Percentiles rank a stretch among this genome's conserved stretches.
These are phyloP conservation scores for Brachycybe producta DNA, from an alignment of 2,888 invertebrate species.

Conservation along the genomic window DNA sequence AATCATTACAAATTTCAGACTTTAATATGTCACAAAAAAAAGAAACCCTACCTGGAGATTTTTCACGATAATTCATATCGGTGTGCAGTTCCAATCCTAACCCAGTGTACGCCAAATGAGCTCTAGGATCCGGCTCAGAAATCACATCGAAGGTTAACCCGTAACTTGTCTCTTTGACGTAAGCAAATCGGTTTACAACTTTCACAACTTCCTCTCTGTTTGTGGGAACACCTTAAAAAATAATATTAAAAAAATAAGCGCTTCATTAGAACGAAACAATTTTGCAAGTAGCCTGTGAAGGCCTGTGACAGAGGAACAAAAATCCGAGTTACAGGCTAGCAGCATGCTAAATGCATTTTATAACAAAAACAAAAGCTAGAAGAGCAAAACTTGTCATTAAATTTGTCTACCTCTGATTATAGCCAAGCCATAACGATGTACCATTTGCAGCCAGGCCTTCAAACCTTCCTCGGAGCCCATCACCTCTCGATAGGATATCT, in stretches of 20 bases:
- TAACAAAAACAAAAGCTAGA: too few species aligned
- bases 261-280: too few species aligned
- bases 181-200: conserved; percentile 29
- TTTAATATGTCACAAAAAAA: background rate
- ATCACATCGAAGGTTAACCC: conserved; percentile 31
- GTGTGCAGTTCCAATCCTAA: conserved; percentile 29
- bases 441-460: conserved; percentile 29
- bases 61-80: conserved; percentile 33
- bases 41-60: conserved; percentile 26
- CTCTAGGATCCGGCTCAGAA: conserved; percentile 28
- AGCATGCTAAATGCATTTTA: too few species aligned
- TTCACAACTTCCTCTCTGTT: conserved; percentile 27
- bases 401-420: conserved; percentile 24
- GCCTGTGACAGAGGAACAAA: too few species aligned
- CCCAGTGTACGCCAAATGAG: conserved; percentile 29
- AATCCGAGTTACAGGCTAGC: too few species aligned
- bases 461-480: conserved; percentile 28
- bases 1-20: background rate
- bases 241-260: background rate
- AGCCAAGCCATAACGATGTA: conserved; percentile 30
- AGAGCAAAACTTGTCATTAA: too few species aligned
- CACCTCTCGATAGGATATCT: conserved; percentile 29
- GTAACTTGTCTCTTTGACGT: conserved; percentile 31
- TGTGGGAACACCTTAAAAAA: conserved; percentile 26
- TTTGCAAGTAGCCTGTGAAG: too few species aligned